phyloP scores from a whole-genome alignment of 2,888 invertebrate species.

The Mesoligia furuncula region DNA sequence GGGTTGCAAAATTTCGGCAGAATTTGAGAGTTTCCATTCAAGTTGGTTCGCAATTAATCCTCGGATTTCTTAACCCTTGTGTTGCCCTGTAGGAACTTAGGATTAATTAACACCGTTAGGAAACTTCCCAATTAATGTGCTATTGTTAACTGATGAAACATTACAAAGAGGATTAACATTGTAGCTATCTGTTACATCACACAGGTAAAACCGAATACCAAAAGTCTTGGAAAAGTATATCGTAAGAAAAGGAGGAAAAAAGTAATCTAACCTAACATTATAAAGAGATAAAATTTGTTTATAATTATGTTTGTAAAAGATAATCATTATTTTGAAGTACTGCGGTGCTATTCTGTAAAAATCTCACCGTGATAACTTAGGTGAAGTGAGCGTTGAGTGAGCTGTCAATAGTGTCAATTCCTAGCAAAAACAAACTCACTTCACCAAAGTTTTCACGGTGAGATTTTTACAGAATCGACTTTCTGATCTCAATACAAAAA shows the following conservation, averaged over 20 bases:
- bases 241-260: background rate
- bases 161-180: slow-evolving; percentile 19
- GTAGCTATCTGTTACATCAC: slow-evolving; percentile 7
- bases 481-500: background rate
- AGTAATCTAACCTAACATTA: background rate
- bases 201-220: background rate
- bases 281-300: background rate
- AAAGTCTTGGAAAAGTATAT: background rate
- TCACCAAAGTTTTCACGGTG: no score
- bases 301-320: background rate
- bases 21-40: slow-evolving; percentile 18
- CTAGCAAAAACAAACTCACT: no score
- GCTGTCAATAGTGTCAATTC: no score
- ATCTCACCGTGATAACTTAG: no score
- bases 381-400: no score
- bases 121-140: slow-evolving; percentile 33
- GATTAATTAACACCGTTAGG: slow-evolving; percentile 26
- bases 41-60: background rate
- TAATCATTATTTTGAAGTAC: background rate
- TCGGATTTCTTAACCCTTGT: slow-evolving; percentile 9
- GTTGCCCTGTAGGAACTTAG: background rate
- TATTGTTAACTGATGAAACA: slow-evolving; percentile 42
- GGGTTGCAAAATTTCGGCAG: slow-evolving; percentile 6
- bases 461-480: no score
- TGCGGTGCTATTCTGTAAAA: no score